Conservation (phyloP, 2,113 vertebrate genomes). For the Nerophis ophidion region DNA sequence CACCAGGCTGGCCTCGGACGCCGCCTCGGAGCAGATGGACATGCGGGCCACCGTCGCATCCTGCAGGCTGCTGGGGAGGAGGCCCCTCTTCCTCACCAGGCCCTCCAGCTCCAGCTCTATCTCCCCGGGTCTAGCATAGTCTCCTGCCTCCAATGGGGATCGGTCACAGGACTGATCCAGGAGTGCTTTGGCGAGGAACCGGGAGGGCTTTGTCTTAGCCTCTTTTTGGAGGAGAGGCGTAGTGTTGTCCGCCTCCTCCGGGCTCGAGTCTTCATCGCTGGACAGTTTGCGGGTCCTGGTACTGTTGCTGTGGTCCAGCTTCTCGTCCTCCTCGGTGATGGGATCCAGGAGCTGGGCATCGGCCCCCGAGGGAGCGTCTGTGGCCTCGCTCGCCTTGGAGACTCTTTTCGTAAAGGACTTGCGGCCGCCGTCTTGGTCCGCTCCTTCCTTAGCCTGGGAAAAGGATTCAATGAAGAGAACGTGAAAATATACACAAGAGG, state of each 20-base stretch:
- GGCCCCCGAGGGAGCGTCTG: slow-evolving; percentile 75
- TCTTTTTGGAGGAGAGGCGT: slow-evolving; percentile 85
- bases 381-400: slow-evolving; percentile 71
- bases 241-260: slow-evolving; percentile 87
- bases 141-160: slow-evolving; percentile 81
- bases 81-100: slow-evolving; percentile 74
- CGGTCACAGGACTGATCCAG: slow-evolving; percentile 87
- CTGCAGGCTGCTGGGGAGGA: slow-evolving; percentile 81
- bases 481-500: slow-evolving; percentile 35
- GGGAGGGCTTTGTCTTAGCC: slow-evolving; percentile 44
- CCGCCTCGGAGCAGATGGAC: slow-evolving; percentile 96
- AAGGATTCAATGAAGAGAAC: slow-evolving; percentile 33
- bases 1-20: slow-evolving; percentile 87
- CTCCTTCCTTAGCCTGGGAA: slow-evolving; percentile 72
- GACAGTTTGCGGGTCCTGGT: slow-evolving; percentile 84
- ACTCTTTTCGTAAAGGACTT: slow-evolving; percentile 82
- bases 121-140: slow-evolving; percentile 69
- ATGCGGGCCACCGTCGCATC: slow-evolving; percentile 84
- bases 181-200: slow-evolving; percentile 76
- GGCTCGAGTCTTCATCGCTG: slow-evolving; percentile 86
- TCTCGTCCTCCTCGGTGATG: slow-evolving; percentile 97
- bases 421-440: slow-evolving; percentile 79
- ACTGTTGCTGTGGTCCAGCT: slow-evolving; percentile 77
- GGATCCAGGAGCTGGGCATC: slow-evolving; percentile 86
- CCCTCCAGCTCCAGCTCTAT: slow-evolving; percentile 85